phyloP scores from a whole-genome alignment of 92 coral and sea anemone genomes.

The Zoanthus solanderi region DNA sequence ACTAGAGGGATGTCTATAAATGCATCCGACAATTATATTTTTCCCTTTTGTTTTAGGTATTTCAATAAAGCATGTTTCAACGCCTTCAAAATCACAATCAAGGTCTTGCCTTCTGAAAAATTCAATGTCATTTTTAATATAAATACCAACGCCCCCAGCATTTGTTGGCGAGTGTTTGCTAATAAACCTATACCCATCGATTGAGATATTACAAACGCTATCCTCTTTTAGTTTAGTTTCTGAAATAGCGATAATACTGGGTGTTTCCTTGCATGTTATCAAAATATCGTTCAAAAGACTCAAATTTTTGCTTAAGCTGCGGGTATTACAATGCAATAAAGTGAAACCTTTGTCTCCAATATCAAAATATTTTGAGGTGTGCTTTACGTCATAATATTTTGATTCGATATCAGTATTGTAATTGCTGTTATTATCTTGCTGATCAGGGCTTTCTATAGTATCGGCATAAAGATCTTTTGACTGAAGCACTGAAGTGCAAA shows the following conservation, averaged over 20 bases:
- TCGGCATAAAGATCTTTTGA: slow-evolving; percentile 5
- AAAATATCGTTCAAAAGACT: slow-evolving; percentile 19
- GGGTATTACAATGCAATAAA: slow-evolving; percentile 33
- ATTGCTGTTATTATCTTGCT: not conserved
- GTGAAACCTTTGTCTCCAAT: slow-evolving; percentile 12
- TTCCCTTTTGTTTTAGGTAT: slow-evolving; percentile 10
- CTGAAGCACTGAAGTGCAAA: slow-evolving; percentile 8
- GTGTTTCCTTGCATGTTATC: slow-evolving; percentile 15
- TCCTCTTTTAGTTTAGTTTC: slow-evolving; percentile 41
- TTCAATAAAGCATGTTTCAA: slow-evolving; percentile 12
- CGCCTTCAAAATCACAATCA: slow-evolving; percentile 7
- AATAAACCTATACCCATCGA: slow-evolving; percentile 17
- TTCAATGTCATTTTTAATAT: slow-evolving; percentile 10
- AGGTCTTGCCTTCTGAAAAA: slow-evolving; percentile 22
- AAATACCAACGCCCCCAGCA: slow-evolving; percentile 33
- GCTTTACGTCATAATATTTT: slow-evolving; percentile 19
- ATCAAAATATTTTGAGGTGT: not conserved
- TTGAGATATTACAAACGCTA: not conserved
- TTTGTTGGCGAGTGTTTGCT: slow-evolving; percentile 45
- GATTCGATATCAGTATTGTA: slow-evolving; percentile 33
- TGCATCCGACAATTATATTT: not conserved
- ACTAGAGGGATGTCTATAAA: slow-evolving; percentile 4
- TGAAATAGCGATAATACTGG: slow-evolving; percentile 48
- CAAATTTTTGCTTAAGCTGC: slow-evolving; percentile 3
- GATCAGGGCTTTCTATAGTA: not conserved